phyloP scores from a whole-genome alignment of 2,797 vertebrate species.

The Galago senegalensis region DNA sequence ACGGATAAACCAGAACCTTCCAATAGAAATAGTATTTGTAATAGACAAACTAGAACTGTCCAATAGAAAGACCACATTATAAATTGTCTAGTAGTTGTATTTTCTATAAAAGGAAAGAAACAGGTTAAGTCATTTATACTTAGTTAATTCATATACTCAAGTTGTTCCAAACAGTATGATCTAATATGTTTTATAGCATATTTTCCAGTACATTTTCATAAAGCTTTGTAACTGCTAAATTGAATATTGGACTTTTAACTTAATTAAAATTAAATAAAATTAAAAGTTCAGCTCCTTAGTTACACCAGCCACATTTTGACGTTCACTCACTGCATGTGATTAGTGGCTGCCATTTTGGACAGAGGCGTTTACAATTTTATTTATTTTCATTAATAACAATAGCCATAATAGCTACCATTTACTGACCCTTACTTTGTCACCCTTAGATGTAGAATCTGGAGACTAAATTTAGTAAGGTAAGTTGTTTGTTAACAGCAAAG shows the following conservation, averaged over 20 bases:
- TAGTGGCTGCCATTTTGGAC: background rate
- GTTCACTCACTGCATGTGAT: rapidly evolving
- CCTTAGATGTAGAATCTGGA: background rate
- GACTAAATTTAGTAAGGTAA: background rate
- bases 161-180: background rate
- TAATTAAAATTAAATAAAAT: slow-evolving; percentile 32
- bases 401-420: background rate
- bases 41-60: background rate
- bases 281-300: background rate
- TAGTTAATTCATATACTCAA: background rate
- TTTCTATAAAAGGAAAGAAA: background rate
- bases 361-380: background rate
- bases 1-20: background rate
- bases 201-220: background rate
- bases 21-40: background rate
- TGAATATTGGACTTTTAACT: background rate
- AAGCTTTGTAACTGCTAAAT: background rate
- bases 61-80: background rate
- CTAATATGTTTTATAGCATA: background rate
- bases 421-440: background rate
- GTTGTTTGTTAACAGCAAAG: background rate
- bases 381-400: background rate
- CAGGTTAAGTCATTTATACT: background rate
- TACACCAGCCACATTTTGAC: background rate
- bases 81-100: background rate